Percentiles rank a stretch among this genome's conserved stretches.
Evolutionary conservation across 1,140 invertebrate species (phyloP).

Genomic region (Drosophila willistoni): DNA sequence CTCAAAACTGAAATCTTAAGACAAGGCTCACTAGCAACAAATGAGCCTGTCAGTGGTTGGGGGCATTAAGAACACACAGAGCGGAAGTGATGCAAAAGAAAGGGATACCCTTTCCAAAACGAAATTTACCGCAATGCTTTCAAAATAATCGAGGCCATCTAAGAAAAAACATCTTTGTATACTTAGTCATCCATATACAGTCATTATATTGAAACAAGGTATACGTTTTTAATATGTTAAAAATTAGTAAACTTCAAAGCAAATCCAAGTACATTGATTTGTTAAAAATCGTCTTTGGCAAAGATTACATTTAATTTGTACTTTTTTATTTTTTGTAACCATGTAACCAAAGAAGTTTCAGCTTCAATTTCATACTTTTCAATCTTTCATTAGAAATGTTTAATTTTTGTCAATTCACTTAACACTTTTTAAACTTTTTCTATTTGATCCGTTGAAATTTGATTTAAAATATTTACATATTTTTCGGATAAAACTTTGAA

Average conservation of each 20-base stretch:
- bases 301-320: too few species aligned
- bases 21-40: slow-evolving; percentile 69
- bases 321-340: too few species aligned
- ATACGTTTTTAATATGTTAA: neutral
- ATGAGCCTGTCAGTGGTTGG: slow-evolving; percentile 63
- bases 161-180: neutral
- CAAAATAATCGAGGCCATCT: neutral
- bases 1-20: slow-evolving; percentile 20
- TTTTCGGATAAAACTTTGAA: neutral
- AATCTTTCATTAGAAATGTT: too few species aligned
- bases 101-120: slow-evolving; percentile 33
- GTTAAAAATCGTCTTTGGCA: too few species aligned
- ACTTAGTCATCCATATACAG: neutral
- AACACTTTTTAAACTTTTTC: too few species aligned
- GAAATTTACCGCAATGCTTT: slow-evolving; percentile 1
- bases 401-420: too few species aligned
- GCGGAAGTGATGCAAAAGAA: slow-evolving; percentile 28
- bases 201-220: too few species aligned
- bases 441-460: too few species aligned
- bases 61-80: slow-evolving; percentile 1
- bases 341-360: too few species aligned
- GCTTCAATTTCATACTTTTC: too few species aligned
- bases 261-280: too few species aligned
- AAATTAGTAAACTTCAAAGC: neutral
- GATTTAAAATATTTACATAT: too few species aligned